phyloP scores from a whole-genome alignment of 2,888 invertebrate species.

The Zeuzera pyrina region DNA sequence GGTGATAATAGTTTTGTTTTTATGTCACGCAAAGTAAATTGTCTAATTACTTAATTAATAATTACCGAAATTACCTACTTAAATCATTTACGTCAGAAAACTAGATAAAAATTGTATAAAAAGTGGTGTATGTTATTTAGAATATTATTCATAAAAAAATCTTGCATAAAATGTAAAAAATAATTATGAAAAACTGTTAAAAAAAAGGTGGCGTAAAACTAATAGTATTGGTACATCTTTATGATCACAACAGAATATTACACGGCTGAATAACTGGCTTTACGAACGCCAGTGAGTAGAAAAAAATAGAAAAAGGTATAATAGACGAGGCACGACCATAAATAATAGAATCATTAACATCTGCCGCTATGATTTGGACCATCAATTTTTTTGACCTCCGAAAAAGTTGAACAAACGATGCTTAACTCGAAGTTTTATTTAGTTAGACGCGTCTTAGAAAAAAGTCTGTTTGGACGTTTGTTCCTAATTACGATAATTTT shows the following conservation, averaged over 20 bases:
- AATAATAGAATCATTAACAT: conserved; percentile 73
- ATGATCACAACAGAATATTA: conserved; percentile 31
- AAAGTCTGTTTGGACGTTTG: conserved; percentile 57
- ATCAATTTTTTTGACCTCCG: conserved; percentile 50
- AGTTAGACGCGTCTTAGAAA: conserved; percentile 45
- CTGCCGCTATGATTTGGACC: conserved; percentile 60
- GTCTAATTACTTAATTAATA: no score
- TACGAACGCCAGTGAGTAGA: conserved; percentile 24
- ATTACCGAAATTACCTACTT: no score
- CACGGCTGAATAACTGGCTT: conserved; percentile 28
- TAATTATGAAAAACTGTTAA: no score
- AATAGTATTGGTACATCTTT: conserved; percentile 24
- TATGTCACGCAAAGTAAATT: no score
- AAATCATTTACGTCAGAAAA: no score
- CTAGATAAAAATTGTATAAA: no score
- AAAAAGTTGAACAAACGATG: conserved; percentile 31
- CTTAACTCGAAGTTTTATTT: conserved; percentile 19
- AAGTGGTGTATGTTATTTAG: no score
- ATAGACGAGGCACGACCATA: conserved; percentile 51
- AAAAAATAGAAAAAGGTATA: conserved; percentile 32
- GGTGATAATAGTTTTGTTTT: no score
- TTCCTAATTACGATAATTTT: conserved; percentile 42
- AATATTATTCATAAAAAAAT: no score
- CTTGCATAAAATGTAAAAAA: no score
- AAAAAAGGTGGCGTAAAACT: no score